A percentile compares a stretch with the other conserved stretches of the same genome.
Conservation (phyloP, 2,113 vertebrate genomes). For the Mixornis gularis region DNA sequence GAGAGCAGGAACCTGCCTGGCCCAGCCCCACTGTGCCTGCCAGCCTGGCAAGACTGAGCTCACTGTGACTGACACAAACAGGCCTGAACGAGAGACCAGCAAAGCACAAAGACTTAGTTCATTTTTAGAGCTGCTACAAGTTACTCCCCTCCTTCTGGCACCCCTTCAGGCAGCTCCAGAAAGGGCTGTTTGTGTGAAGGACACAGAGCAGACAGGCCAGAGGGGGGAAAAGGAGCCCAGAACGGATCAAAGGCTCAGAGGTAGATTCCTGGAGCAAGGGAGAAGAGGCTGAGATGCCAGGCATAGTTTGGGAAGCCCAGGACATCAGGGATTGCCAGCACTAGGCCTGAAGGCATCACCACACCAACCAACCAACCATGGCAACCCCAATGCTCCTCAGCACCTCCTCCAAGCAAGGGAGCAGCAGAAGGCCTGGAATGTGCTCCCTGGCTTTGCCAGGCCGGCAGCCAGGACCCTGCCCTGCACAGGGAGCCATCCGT, state of each 20-base stretch:
- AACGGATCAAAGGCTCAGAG: background rate
- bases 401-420: background rate
- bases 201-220: background rate
- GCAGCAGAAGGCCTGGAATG: background rate
- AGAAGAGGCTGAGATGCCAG: background rate
- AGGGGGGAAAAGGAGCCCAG: background rate
- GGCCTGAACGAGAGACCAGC: background rate
- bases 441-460: background rate
- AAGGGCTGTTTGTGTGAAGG: background rate
- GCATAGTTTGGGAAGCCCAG: background rate
- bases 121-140: background rate
- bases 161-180: background rate
- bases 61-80: background rate
- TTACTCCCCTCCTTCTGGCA: background rate
- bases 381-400: rapidly evolving
- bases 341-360: background rate
- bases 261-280: background rate
- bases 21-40: background rate
- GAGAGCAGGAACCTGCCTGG: background rate
- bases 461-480: background rate
- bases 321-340: background rate
- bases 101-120: background rate
- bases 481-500: background rate
- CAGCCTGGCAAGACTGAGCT: background rate
- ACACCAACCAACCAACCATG: background rate